Conservation (phyloP, 2,797 vertebrate species). For the Remorina albescens region DNA sequence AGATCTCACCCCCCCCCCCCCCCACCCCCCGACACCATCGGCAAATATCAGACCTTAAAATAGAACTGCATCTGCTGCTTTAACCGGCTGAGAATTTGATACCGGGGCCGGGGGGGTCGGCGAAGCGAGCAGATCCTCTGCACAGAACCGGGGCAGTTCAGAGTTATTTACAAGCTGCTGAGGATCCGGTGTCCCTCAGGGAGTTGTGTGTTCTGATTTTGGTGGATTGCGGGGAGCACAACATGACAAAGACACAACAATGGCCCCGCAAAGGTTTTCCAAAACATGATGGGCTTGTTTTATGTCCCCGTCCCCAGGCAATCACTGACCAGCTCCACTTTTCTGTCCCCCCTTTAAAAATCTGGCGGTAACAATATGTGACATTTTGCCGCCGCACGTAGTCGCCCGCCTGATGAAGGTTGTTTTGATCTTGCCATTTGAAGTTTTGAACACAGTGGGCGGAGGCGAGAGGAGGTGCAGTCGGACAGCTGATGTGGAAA, state of each 20-base stretch:
- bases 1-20: too few species aligned
- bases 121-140: constrained; percentile 1
- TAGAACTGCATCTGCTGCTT: constrained; percentile 58
- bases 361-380: constrained; percentile 50
- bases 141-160: not conserved
- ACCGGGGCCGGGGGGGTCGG: constrained; percentile 29
- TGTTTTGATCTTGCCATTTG: constrained; percentile 77
- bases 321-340: constrained; percentile 18
- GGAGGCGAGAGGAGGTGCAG: constrained; percentile 16
- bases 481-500: constrained; percentile 33
- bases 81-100: constrained; percentile 40
- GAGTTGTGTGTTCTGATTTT: constrained; percentile 41
- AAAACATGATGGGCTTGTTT: constrained; percentile 39
- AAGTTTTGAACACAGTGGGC: constrained; percentile 45
- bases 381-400: constrained; percentile 60
- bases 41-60: constrained; percentile 58
- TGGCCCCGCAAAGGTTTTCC: constrained; percentile 18
- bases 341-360: constrained; percentile 1
- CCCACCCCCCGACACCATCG: too few species aligned
- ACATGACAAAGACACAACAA: constrained; percentile 21
- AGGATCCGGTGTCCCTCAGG: constrained; percentile 9
- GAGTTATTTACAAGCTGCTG: constrained; percentile 3
- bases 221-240: constrained; percentile 37
- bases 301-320: constrained; percentile 23
- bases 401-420: constrained; percentile 58